These are phyloP conservation scores for Trimorus sp. DNA, from an alignment of 2,888 invertebrate species.

Conservation along the genomic window DNA sequence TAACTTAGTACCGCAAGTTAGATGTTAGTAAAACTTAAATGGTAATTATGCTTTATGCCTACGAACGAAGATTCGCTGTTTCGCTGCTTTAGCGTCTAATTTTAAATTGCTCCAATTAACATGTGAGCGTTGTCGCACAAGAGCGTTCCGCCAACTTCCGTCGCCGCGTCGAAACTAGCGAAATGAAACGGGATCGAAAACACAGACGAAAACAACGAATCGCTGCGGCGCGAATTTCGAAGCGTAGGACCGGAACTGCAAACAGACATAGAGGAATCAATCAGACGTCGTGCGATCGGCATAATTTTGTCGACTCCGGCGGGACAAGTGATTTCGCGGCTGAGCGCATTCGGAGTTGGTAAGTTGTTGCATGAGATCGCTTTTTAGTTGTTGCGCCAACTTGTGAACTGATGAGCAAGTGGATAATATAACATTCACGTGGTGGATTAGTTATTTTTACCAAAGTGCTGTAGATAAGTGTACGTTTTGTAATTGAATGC, in stretches of 20 bases:
- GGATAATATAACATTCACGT: conserved; percentile 48
- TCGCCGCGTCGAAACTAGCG: conserved; percentile 6
- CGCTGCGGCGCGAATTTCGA: conserved; percentile 64
- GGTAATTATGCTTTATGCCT: conserved; percentile 53
- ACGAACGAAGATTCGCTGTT: conserved; percentile 40
- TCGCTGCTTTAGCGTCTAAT: conserved; percentile 35
- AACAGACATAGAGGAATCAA: conserved; percentile 19
- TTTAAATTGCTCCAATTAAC: conserved; percentile 46
- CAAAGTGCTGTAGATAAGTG: conserved; percentile 54
- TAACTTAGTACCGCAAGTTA: conserved; percentile 56
- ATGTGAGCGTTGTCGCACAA: conserved; percentile 19
- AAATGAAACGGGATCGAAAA: conserved; percentile 2
- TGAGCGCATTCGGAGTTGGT: conserved; percentile 46
- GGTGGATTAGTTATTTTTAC: conserved; percentile 53
- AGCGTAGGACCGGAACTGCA: background rate
- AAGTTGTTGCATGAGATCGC: conserved; percentile 63
- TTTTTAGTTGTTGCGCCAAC: conserved; percentile 61
- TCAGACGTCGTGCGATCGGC: conserved; percentile 13
- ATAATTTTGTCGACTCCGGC: conserved; percentile 40
- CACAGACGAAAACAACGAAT: background rate
- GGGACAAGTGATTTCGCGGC: conserved; percentile 28
- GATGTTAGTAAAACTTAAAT: conserved; percentile 60
- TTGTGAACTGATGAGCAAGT: conserved; percentile 59
- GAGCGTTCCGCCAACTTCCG: conserved; percentile 12
- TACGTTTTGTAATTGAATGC: conserved; percentile 56